phyloP scores from a whole-genome alignment of 2,797 vertebrate species.

The Epinephelus awoara region DNA sequence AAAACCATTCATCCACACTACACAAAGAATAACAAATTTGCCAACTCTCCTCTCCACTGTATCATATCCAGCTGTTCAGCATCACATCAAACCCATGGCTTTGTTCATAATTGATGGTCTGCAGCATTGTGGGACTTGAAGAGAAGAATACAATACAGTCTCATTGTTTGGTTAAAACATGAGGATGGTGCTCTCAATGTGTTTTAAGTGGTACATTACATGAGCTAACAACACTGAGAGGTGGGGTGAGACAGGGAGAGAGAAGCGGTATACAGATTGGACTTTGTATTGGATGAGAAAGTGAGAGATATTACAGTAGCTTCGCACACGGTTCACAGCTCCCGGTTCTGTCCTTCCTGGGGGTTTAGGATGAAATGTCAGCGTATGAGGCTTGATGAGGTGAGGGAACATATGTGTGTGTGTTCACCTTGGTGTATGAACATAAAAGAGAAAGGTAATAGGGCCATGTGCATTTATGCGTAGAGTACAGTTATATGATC shows the following conservation, averaged over 20 bases:
- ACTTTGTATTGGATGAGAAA: conserved; percentile 45
- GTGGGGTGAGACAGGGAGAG: not conserved
- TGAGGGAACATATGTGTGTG: conserved; percentile 14
- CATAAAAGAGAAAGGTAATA: conserved; percentile 53
- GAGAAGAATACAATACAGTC: conserved; percentile 25
- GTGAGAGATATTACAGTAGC: conserved; percentile 38
- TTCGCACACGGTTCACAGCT: conserved; percentile 45
- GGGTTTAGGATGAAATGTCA: conserved; percentile 61
- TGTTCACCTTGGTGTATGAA: conserved; percentile 36
- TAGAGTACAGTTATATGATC: conserved; percentile 44
- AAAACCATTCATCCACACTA: conserved; percentile 27
- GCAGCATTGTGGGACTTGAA: conserved; percentile 37
- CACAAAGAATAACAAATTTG: conserved; percentile 53
- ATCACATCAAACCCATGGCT: conserved; percentile 55
- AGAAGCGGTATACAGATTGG: conserved; percentile 28
- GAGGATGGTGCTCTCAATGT: conserved; percentile 27
- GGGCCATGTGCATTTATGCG: conserved; percentile 53
- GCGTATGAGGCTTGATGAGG: conserved; percentile 52
- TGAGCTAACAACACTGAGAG: not conserved
- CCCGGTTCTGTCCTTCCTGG: conserved; percentile 30
- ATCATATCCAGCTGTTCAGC: conserved; percentile 51
- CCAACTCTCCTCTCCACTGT: conserved; percentile 21
- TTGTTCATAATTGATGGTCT: conserved; percentile 69
- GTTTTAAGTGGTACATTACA: conserved; percentile 38
- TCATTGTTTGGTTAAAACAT: conserved; percentile 50